These are phyloP conservation scores for Sepioteuthis lessoniana DNA, from an alignment of 2,888 invertebrate species.

Conservation along the genomic window DNA sequence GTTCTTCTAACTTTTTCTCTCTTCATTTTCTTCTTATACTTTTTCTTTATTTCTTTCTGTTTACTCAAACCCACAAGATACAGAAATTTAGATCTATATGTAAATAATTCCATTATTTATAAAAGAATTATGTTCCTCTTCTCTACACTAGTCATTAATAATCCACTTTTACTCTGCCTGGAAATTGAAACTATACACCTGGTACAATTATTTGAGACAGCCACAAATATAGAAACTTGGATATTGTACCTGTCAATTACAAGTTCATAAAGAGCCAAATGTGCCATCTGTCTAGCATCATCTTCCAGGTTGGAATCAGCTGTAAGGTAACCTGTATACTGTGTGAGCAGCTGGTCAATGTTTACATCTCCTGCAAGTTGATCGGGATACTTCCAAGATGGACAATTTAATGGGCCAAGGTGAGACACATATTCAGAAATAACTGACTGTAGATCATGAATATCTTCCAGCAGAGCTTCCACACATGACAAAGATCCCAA, in stretches of 20 bases:
- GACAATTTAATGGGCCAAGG: conserved; percentile 67
- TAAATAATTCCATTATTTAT: no score
- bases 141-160: no score
- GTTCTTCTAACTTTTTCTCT: no score
- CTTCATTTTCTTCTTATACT: no score
- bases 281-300: conserved; percentile 72
- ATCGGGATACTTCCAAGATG: conserved; percentile 76
- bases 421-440: conserved; percentile 69
- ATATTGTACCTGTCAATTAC: conserved; percentile 73
- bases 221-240: not conserved
- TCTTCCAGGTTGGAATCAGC: conserved; percentile 65
- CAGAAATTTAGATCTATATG: no score
- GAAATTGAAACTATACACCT: not conserved
- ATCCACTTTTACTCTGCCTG: no score
- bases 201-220: not conserved
- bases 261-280: conserved; percentile 74
- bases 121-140: no score
- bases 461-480: conserved; percentile 73
- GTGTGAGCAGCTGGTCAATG: conserved; percentile 71
- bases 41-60: no score
- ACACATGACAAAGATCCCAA: conserved; percentile 70
- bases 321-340: conserved; percentile 58
- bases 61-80: no score
- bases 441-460: conserved; percentile 72
- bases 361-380: conserved; percentile 71